Evolutionary conservation across 2,888 invertebrate genomes (phyloP), one percentile per base, ranked within the genome.

Genomic region (Lamproptera curius): DNA sequence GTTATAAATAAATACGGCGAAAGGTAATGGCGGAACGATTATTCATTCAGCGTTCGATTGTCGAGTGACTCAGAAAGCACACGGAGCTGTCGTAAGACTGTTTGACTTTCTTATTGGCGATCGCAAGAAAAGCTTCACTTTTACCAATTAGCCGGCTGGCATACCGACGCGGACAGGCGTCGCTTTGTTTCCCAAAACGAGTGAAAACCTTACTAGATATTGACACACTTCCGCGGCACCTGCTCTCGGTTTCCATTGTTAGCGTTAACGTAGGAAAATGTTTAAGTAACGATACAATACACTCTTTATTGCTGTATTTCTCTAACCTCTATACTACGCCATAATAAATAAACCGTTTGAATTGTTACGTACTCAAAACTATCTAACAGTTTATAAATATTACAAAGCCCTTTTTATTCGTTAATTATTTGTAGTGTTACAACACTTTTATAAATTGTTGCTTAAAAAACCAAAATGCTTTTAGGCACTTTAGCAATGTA

Each of bases 121-220:
- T 65, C 61, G 61, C 72, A 75, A 72, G 73, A 73, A 80, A 76
- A 79, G 70, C 73, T 70, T 73, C 70, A 83, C 83, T 87, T 85
- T 86, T 86, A 83, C 86, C 82, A 84, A 86, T 86, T 86, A 84
- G 68, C 65, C 66, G 54, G 62, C 60, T 59, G 57, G 60, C 63
- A 70, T 76, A 72, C 68, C 59, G 54, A 47, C 60, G 55, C 58
- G 61, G 60, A 75, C 73, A 81, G 64, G 58, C 59, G 54, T 44
- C 51, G 70, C 81, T 76, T 83, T 85, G 83, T 84, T 82, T 78
- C 70, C 73, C 41, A 70, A 77, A 80, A 78, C 74, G 73, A 77
- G 77, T 78, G 76, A 81, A 80, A 79, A 76, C 73, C 65, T n/a
- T 67, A 65, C 60, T 67, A 58, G 67, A 66, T 69, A 70, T 72